These are phyloP conservation scores for Lydus trimaculatus DNA, from an alignment of 2,888 invertebrate genomes.

Conservation along the genomic window DNA sequence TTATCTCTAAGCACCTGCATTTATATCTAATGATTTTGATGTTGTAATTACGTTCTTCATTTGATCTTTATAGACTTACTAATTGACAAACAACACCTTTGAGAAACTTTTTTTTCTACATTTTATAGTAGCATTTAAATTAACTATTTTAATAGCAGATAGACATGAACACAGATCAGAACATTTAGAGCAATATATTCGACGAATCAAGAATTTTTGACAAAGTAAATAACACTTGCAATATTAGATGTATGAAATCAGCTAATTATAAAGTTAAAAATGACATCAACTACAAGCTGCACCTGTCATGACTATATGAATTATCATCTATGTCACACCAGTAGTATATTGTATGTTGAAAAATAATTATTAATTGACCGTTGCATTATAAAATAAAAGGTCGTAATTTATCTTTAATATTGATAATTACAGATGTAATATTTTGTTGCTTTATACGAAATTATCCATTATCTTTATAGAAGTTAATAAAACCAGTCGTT, in stretches of 20 bases:
- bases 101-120: background rate
- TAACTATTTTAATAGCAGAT: background rate
- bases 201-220: background rate
- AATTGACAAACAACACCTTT: conserved; percentile 22
- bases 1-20: background rate
- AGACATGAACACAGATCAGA: background rate
- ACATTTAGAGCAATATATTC: background rate
- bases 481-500: too few species aligned
- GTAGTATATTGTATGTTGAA: conserved; percentile 18
- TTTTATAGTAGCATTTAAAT: background rate
- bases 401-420: conserved; percentile 18
- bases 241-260: conserved; percentile 12
- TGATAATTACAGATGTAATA: conserved; percentile 12
- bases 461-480: background rate
- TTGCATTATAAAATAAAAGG: conserved; percentile 18
- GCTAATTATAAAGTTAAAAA: conserved; percentile 34
- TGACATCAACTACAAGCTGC: conserved; percentile 28
- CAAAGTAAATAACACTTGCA: background rate
- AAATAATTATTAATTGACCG: conserved; percentile 28
- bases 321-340: conserved; percentile 20
- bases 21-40: background rate
- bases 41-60: background rate
- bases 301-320: conserved; percentile 27
- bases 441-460: background rate
- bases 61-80: conserved; percentile 18